Evolutionary conservation across 1,140 invertebrate genomes (phyloP), one percentile per base, ranked within the genome.

Genomic region (Pseudobourletiella spinata): DNA sequence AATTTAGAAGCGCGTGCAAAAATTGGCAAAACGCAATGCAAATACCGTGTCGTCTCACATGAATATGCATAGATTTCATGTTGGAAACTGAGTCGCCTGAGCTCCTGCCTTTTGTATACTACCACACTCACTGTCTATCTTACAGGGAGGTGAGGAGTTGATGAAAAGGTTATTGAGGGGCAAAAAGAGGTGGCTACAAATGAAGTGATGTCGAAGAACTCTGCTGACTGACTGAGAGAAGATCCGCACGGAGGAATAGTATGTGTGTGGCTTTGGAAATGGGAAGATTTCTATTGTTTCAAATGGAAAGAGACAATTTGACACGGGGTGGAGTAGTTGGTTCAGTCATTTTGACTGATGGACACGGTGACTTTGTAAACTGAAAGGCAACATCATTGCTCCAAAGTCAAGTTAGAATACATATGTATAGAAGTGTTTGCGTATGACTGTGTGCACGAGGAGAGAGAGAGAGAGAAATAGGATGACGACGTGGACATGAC

Each of bases 401-500:
- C 8, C 8, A 39, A 39, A 39, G n/a, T 39, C 32, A n/a, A n/a
- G n/a, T n/a, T 48, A 48, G 46, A 25, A 18, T n/a, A 22, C 46
- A 18, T 14, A 42, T 42, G 35, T 42, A 18, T 42, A 42, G 35
- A n/a, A n/a, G n/a, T n/a, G n/a, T n/a, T n/a, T n/a, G n/a, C n/a
- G n/a, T n/a, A n/a, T n/a, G n/a, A n/a, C n/a, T n/a, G n/a, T n/a
- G n/a, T n/a, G n/a, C n/a, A n/a, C n/a, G 35, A 39, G 18, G 43
- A 18, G 4, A 4, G 6, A 46, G 6, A 6, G 18, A 16, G 43
- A 46, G 43, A 46, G 43, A 46, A 46, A 46, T 46, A 46, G 43
- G 24, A 46, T 46, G 58, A 60, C 48, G 58, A 60, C 48, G 29
- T 60, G 58, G 58, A 60, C 58, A 60, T 60, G 58, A 60, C 58